Base-by-base conservation (phyloP, 2,797 vertebrate genomes). In the Lithobates pipiens region DNA sequence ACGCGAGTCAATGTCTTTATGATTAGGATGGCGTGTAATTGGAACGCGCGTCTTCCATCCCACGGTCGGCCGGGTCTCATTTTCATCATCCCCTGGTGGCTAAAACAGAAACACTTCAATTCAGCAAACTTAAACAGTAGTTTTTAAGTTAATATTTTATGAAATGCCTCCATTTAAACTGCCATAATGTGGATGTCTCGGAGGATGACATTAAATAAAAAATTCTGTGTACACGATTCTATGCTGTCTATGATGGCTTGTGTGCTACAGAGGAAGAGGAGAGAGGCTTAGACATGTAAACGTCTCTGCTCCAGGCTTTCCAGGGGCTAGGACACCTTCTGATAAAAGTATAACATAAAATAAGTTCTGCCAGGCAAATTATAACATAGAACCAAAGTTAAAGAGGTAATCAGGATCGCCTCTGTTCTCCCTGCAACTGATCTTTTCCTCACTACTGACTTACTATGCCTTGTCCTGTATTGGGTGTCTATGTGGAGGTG, bases 21-120 rank as follows among this genome's bases (percentile, higher is more conserved):
- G 91, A 94, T 94, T 92, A 94, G 92, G 89, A 89, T 93, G 92
- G 92, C 90, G 92, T 91, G 93, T 95, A 95, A 95, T 94, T 95
- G 93, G 92, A 94, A 93, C 69, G 89, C 90, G 63, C 84, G 89
- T 90, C 92, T 95, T 92, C 91, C 92, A 90, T 92, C 91, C 93
- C 91, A 92, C 0, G 88, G 92, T 91, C 92, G 92, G 91, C 91
- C 91, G 92, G 65, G 71, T 88, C 89, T 83, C 76, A 23, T 80
- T 83, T 86, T 78, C 85, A 86, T 82, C 85, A 78, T 86, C 85
- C 80, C 85, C 74, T 39, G 80, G 80, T 68, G 85, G 73, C 80
- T 73, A 34, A 36, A 86, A 86, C 80, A 83, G 75, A 72, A 83
- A 77, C 69, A 74, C 74, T 82, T 80, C 82, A 72, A 86, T 83